Evolutionary conservation across 2,888 invertebrate genomes (phyloP).

Genomic region (Drosophila paucipuncta): DNA sequence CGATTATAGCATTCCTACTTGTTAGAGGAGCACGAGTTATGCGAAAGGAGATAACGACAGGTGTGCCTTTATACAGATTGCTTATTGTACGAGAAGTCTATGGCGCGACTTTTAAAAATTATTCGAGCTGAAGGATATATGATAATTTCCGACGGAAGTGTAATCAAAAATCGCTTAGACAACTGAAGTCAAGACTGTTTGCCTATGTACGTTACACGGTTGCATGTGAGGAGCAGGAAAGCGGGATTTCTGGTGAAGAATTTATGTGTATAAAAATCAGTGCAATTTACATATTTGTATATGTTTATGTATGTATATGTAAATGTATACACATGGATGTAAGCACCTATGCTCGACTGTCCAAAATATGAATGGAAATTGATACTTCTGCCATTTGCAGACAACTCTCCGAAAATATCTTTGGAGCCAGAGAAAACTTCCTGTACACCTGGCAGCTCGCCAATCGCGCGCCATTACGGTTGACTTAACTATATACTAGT

Average conservation of each 20-base stretch:
- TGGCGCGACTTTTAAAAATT: slow-evolving; percentile 83
- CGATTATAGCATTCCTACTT: neutral
- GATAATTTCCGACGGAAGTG: slow-evolving; percentile 86
- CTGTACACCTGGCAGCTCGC: slow-evolving; percentile 45
- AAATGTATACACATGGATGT: neutral
- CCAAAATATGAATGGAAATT: slow-evolving; percentile 4
- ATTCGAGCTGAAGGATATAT: slow-evolving; percentile 86
- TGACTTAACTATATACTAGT: slow-evolving; percentile 62
- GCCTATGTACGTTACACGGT: slow-evolving; percentile 20
- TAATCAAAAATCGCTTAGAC: slow-evolving; percentile 86
- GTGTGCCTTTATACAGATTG: slow-evolving; percentile 31
- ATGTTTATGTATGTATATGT: neutral
- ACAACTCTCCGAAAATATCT: slow-evolving; percentile 17
- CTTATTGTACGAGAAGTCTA: slow-evolving; percentile 28
- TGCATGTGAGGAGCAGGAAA: slow-evolving; percentile 23
- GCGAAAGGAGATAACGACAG: slow-evolving; percentile 22
- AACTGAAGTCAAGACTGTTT: slow-evolving; percentile 62
- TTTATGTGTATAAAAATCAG: slow-evolving; percentile 32
- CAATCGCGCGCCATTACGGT: slow-evolving; percentile 62
- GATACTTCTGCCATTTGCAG: slow-evolving; percentile 14
- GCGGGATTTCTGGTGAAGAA: slow-evolving; percentile 22
- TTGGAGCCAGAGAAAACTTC: slow-evolving; percentile 42
- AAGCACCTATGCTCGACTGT: neutral
- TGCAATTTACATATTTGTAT: slow-evolving; percentile 28
- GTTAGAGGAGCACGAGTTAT: slow-evolving; percentile 5